These are phyloP conservation scores for Aegotheles bennettii DNA, from an alignment of 2,113 vertebrate genomes.

Conservation along the genomic window DNA sequence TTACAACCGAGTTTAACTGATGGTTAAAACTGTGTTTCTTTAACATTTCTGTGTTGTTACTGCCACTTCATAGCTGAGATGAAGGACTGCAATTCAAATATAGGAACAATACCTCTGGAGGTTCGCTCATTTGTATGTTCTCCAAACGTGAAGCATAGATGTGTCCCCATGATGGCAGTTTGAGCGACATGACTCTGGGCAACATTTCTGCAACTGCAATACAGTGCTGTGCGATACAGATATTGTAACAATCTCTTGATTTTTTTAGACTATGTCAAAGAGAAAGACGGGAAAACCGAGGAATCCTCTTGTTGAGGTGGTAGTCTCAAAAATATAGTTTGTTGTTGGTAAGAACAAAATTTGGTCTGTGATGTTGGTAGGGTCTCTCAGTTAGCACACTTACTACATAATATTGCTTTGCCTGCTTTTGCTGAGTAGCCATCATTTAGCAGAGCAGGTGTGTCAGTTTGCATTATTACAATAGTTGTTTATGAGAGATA, in stretches of 20 bases:
- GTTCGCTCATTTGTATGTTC: background rate
- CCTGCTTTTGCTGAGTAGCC: background rate
- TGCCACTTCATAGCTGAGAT: background rate
- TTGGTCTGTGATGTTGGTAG: background rate
- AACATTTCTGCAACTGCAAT: background rate
- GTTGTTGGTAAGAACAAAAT: background rate
- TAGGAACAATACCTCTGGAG: background rate
- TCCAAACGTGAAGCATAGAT: background rate
- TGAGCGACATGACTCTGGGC: background rate
- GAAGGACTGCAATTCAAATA: background rate
- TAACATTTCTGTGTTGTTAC: background rate
- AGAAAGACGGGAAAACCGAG: background rate
- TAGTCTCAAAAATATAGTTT: background rate
- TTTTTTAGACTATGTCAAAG: background rate
- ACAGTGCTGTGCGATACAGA: background rate
- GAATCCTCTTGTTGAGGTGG: background rate
- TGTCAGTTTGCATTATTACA: background rate
- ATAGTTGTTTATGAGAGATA: background rate
- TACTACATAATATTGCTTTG: background rate
- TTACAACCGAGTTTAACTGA: background rate
- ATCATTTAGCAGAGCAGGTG: background rate
- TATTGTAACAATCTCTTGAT: background rate
- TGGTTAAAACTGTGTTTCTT: background rate
- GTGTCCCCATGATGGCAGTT: background rate
- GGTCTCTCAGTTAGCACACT: background rate